Evolutionary conservation across 2,888 invertebrate species (phyloP).

Genomic region (Petrophora chlorosata): DNA sequence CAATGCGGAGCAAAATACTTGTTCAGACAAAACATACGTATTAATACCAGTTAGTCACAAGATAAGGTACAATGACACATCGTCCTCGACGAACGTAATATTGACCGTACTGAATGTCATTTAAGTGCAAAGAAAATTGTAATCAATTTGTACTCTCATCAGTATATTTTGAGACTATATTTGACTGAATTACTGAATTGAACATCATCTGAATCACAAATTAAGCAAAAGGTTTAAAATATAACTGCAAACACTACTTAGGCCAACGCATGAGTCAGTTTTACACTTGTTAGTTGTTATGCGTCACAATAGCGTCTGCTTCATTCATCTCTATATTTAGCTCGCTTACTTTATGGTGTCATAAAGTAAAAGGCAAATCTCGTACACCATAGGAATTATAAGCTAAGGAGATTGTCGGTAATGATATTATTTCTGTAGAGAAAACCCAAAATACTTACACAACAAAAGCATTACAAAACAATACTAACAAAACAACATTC

Average conservation of each 20-base stretch:
- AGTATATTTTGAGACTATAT: no score
- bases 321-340: conserved; percentile 21
- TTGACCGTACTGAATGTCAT: conserved; percentile 51
- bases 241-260: background rate
- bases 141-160: conserved; percentile 17
- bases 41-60: conserved; percentile 57
- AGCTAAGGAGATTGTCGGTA: no score
- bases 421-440: no score
- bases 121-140: conserved; percentile 27
- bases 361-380: background rate
- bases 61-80: conserved; percentile 78
- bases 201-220: no score
- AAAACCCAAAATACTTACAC: no score
- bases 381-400: no score
- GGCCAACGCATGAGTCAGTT: conserved; percentile 10
- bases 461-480: background rate
- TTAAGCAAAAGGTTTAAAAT: background rate
- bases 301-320: conserved; percentile 19
- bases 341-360: background rate
- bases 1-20: conserved; percentile 46
- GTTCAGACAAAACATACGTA: conserved; percentile 60
- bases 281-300: conserved; percentile 12
- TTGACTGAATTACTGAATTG: no score
- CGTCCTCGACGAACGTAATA: conserved; percentile 58
- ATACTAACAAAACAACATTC: no score